Base-by-base conservation (phyloP, 1,140 invertebrate genomes). In the Aphelenchoides besseyi region DNA sequence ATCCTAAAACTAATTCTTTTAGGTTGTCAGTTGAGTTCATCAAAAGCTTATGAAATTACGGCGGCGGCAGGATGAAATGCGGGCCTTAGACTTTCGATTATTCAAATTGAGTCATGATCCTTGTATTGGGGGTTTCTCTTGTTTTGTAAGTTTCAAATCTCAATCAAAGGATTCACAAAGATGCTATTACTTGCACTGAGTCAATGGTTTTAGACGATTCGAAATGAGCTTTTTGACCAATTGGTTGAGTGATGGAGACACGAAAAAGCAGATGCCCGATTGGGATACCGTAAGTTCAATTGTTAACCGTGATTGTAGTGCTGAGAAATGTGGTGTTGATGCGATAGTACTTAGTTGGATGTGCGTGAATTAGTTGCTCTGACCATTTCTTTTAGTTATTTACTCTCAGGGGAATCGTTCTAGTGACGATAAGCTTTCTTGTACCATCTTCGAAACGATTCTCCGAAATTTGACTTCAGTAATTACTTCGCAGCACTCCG, bases 111-210 rank as follows among this genome's bases (percentile, higher is more conserved):
- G 48, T 52, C 48, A n/a, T 23, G 23, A n/a, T 52, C 48, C n/a
- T n/a, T n/a, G 48, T 16, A 16, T 52, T 52, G n/a, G n/a, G 23
- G n/a, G 48, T n/a, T 61, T 36, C 59, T 61, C 59, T 2, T 30
- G 2, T 61, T 61, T 59, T 61, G n/a, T 35, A 61, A 18, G 59
- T 61, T 61, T n/a, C 41, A 23, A 48, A 48, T 23, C 41, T 48
- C 41, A 48, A 48, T 48, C 41, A 12, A n/a, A n/a, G n/a, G n/a
- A n/a, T n/a, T n/a, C n/a, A n/a, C n/a, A n/a, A n/a, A n/a, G n/a
- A n/a, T n/a, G n/a, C n/a, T n/a, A n/a, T n/a, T n/a, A n/a, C n/a
- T n/a, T n/a, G n/a, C n/a, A n/a, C n/a, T n/a, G n/a, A n/a, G n/a
- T n/a, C n/a, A n/a, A n/a, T n/a, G n/a, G n/a, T n/a, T n/a, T n/a